Conservation (phyloP, 2,888 invertebrate species). For the Cecidostiba fungosa region DNA sequence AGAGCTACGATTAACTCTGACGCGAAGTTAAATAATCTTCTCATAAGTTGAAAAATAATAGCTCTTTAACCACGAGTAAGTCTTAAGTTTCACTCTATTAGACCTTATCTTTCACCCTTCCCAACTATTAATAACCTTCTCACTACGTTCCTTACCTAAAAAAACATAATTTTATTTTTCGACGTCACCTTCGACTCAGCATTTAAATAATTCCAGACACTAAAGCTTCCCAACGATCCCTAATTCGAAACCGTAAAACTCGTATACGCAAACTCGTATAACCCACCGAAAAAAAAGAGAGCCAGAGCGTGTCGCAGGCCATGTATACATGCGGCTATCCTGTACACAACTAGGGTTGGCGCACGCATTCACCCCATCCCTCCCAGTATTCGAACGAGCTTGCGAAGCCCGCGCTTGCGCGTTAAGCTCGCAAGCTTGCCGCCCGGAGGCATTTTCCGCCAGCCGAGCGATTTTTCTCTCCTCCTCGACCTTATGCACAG, state of each 20-base stretch:
- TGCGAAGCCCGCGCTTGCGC: slow-evolving; percentile 17
- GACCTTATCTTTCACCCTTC: background rate
- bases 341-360: background rate
- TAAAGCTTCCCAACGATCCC: background rate
- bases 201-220: background rate
- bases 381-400: slow-evolving; percentile 4
- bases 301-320: background rate
- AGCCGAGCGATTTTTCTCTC: slow-evolving; percentile 12
- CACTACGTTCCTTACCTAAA: no score
- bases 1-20: background rate
- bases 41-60: background rate
- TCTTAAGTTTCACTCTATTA: background rate
- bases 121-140: no score
- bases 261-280: background rate
- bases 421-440: background rate
- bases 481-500: background rate
- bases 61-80: background rate
- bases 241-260: background rate
- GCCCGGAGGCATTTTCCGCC: slow-evolving; percentile 13
- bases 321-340: background rate
- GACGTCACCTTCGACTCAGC: background rate
- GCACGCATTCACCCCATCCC: background rate
- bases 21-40: background rate
- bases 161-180: no score
- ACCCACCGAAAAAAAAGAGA: background rate